Conservation (phyloP, 2,888 invertebrate genomes). For the Electrophaes corylata region DNA sequence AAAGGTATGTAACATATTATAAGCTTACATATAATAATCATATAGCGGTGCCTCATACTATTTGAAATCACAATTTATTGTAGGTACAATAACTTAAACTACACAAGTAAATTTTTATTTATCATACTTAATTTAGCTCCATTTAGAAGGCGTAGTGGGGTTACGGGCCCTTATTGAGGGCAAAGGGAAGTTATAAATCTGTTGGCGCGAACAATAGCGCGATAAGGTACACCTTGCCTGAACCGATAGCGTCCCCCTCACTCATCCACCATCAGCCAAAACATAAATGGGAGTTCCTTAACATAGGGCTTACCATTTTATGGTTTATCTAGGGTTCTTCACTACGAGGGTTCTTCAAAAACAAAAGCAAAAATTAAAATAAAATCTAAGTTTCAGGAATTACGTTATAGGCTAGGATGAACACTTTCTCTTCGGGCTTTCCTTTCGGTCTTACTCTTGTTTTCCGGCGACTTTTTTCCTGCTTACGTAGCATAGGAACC, state of each 20-base stretch:
- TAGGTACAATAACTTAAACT: slow-evolving; percentile 1
- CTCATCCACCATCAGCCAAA: slow-evolving; percentile 43
- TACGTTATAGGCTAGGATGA: too few species aligned
- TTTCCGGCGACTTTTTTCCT: not conserved
- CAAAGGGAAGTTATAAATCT: slow-evolving; percentile 84
- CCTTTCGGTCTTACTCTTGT: too few species aligned
- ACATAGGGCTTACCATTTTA: not conserved
- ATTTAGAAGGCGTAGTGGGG: slow-evolving; percentile 60
- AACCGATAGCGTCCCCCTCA: slow-evolving; percentile 54
- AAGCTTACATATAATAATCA: not conserved
- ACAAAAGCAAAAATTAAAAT: too few species aligned
- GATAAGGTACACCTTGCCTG: slow-evolving; percentile 81
- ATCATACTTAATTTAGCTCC: slow-evolving; percentile 25
- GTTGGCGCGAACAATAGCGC: slow-evolving; percentile 81
- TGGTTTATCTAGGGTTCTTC: not conserved
- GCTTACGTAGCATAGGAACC: not conserved
- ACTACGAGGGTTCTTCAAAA: not conserved
- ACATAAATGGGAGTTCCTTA: slow-evolving; percentile 28
- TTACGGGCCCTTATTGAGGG: slow-evolving; percentile 83
- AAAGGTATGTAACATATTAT: slow-evolving; percentile 2
- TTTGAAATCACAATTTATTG: not conserved
- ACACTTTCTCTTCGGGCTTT: too few species aligned
- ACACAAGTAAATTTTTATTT: not conserved
- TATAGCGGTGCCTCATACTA: not conserved
- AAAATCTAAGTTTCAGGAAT: too few species aligned